Evolutionary conservation across 2,113 vertebrate genomes (phyloP).

Genomic region (Micronisus gabar): DNA sequence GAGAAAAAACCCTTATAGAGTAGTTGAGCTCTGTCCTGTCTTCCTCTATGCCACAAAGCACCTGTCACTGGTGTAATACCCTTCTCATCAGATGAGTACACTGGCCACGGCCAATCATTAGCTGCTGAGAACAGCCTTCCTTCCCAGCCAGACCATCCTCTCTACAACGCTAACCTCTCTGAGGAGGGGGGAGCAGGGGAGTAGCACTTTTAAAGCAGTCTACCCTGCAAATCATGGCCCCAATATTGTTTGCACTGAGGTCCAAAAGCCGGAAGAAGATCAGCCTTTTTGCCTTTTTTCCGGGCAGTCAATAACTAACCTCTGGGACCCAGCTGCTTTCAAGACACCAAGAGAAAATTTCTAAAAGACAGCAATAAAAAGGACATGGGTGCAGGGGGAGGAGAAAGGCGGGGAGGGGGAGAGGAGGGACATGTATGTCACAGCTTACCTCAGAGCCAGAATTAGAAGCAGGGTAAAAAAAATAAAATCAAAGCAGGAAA

Average conservation of each 20-base stretch:
- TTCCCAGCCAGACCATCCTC: not conserved
- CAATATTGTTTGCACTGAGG: not conserved
- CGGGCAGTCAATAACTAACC: not conserved
- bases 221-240: not conserved
- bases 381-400: conserved; percentile 47
- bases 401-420: conserved; percentile 30
- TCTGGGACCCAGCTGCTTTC: not conserved
- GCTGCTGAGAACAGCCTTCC: not conserved
- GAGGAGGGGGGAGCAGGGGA: not conserved
- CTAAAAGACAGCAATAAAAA: conserved; percentile 1
- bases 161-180: fast-evolving
- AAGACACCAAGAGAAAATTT: not conserved
- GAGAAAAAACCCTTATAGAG: not conserved
- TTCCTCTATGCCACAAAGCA: not conserved
- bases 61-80: fast-evolving
- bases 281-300: not conserved
- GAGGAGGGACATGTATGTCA: conserved; percentile 75
- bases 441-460: conserved; percentile 81
- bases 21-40: not conserved
- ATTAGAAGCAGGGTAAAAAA: conserved; percentile 77
- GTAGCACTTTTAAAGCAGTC: not conserved
- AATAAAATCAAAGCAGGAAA: conserved; percentile 82
- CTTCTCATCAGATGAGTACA: not conserved
- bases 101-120: fast-evolving
- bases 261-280: not conserved